Conservation (phyloP, 2,888 invertebrate species). For the Teleiodes luculella region DNA sequence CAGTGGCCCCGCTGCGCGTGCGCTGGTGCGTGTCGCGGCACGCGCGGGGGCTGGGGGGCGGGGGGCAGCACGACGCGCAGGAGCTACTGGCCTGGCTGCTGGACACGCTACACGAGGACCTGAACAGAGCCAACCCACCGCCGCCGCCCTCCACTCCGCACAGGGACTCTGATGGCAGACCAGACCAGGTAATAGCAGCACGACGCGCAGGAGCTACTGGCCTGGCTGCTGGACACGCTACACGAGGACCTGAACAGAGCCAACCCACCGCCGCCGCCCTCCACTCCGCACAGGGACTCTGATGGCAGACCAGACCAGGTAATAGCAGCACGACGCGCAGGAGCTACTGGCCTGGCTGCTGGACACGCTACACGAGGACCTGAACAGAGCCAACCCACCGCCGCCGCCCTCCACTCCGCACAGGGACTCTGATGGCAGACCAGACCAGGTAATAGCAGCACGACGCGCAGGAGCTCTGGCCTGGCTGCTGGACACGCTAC, state of each 20-base stretch:
- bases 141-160: conserved; percentile 60
- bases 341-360: conserved; percentile 94
- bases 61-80: conserved; percentile 96
- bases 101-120: conserved; percentile 94
- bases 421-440: conserved; percentile 42
- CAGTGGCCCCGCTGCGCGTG: conserved; percentile 92
- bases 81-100: conserved; percentile 94
- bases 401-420: conserved; percentile 60
- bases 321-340: conserved; percentile 96
- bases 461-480: conserved; percentile 96
- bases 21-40: conserved; percentile 91
- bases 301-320: conserved; percentile 80
- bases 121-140: conserved; percentile 85
- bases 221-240: conserved; percentile 93
- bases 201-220: conserved; percentile 95
- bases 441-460: conserved; percentile 91
- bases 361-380: conserved; percentile 94
- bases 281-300: conserved; percentile 53
- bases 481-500: conserved; percentile 93
- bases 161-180: conserved; percentile 42
- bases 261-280: conserved; percentile 37
- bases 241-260: conserved; percentile 95
- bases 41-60: conserved; percentile 91
- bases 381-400: conserved; percentile 85
- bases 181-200: conserved; percentile 91